These are phyloP conservation scores for Cettia cetti DNA, from an alignment of 2,113 vertebrate genomes.

Conservation along the genomic window DNA sequence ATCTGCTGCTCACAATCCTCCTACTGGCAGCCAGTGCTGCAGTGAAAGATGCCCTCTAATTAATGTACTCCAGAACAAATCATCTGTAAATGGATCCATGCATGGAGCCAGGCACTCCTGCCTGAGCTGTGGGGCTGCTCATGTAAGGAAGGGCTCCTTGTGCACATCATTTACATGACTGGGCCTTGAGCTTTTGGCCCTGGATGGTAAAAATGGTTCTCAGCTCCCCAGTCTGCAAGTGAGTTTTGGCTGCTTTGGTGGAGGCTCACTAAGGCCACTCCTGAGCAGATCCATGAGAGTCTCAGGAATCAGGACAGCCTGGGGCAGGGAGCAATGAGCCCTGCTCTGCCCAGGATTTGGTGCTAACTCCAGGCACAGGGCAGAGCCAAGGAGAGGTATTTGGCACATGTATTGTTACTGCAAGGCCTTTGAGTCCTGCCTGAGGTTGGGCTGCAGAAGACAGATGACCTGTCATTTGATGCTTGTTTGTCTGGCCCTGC, in stretches of 20 bases:
- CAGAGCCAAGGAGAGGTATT: not conserved
- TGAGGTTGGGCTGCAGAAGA: not conserved
- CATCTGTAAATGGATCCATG: not conserved
- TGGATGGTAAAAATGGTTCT: not conserved
- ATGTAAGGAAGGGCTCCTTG: not conserved
- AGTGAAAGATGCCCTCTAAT: constrained; percentile 21
- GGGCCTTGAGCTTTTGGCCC: not conserved
- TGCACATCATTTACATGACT: rapidly evolving
- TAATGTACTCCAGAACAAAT: not conserved
- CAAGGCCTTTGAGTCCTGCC: not conserved
- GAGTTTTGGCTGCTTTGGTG: not conserved
- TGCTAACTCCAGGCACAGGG: not conserved
- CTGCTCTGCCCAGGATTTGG: not conserved
- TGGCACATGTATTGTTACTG: not conserved
- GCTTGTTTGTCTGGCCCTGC: not conserved
- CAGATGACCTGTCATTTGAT: not conserved
- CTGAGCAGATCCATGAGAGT: not conserved
- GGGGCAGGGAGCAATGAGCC: not conserved
- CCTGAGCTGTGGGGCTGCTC: not conserved
- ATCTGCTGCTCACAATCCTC: not conserved
- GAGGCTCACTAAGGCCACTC: not conserved
- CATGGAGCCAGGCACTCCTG: not conserved
- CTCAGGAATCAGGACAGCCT: not conserved
- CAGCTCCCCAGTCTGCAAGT: not conserved
- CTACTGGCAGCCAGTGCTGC: not conserved